Conservation (phyloP, 2,888 invertebrate genomes). For the Dynastes maya region DNA sequence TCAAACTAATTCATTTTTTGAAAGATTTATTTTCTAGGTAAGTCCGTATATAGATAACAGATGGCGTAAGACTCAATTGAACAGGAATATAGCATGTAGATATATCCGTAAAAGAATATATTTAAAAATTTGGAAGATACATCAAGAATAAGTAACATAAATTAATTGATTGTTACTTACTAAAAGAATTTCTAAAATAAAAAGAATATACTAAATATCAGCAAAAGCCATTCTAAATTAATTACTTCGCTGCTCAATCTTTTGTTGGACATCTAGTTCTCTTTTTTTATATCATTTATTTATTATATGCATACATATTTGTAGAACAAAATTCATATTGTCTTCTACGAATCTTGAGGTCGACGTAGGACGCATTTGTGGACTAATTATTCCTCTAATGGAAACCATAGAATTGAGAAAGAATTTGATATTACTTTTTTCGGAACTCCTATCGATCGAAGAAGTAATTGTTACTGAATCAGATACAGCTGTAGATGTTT, state of each 20-base stretch:
- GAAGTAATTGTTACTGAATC: neutral
- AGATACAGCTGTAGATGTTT: conserved; percentile 5
- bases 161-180: no score
- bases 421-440: conserved; percentile 18
- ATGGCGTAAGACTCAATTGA: no score
- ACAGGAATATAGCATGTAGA: no score
- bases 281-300: no score
- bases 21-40: conserved; percentile 21
- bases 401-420: conserved; percentile 12
- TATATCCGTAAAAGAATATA: no score
- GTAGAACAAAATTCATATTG: neutral
- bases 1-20: conserved; percentile 29
- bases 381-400: conserved; percentile 17
- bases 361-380: conserved; percentile 1
- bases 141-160: no score
- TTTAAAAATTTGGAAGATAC: no score
- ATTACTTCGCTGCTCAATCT: no score
- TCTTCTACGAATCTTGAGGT: conserved; percentile 6
- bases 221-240: no score
- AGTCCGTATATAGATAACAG: neutral
- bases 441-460: conserved; percentile 16
- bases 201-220: no score
- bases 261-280: no score
- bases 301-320: neutral
- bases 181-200: no score